Evolutionary conservation across 2,888 invertebrate genomes (phyloP).

Genomic region (Morpho helenor): DNA sequence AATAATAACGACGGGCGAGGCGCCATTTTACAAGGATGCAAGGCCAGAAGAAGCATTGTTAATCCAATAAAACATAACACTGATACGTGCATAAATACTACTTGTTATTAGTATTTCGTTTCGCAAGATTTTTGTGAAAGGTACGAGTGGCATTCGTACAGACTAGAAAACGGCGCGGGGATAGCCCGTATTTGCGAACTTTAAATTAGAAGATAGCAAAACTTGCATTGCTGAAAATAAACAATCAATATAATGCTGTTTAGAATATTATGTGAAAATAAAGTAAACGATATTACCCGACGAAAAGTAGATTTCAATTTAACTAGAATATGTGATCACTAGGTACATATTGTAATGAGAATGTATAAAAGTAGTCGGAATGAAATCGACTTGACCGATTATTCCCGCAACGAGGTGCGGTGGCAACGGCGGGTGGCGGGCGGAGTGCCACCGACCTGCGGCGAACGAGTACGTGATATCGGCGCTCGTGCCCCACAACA

Average conservation of each 20-base stretch:
- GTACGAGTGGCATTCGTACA: conserved; percentile 47
- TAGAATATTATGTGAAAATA: background rate
- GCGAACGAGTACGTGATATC: conserved; percentile 72
- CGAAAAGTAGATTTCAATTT: background rate
- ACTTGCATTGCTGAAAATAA: conserved; percentile 10
- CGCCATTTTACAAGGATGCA: conserved; percentile 78
- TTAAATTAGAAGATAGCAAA: conserved; percentile 27
- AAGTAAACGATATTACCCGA: background rate
- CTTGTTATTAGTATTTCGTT: conserved; percentile 23
- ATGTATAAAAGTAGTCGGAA: conserved; percentile 31
- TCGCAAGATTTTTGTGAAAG: conserved; percentile 41
- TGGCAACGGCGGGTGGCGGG: conserved; percentile 63
- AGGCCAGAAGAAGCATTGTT: conserved; percentile 69
- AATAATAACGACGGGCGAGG: conserved; percentile 70
- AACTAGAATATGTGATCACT: conserved; percentile 11
- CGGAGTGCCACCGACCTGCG: conserved; percentile 56
- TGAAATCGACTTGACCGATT: conserved; percentile 65
- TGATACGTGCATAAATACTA: conserved; percentile 27
- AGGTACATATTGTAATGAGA: conserved; percentile 15
- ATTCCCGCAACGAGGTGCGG: conserved; percentile 69
- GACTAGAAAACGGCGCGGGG: conserved; percentile 58
- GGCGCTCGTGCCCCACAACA: conserved; percentile 77
- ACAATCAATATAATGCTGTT: background rate
- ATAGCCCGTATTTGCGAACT: conserved; percentile 67
- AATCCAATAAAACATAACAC: conserved; percentile 43